These are phyloP conservation scores for Hetaerina titia DNA, from an alignment of 2,888 invertebrate species.

Conservation along the genomic window DNA sequence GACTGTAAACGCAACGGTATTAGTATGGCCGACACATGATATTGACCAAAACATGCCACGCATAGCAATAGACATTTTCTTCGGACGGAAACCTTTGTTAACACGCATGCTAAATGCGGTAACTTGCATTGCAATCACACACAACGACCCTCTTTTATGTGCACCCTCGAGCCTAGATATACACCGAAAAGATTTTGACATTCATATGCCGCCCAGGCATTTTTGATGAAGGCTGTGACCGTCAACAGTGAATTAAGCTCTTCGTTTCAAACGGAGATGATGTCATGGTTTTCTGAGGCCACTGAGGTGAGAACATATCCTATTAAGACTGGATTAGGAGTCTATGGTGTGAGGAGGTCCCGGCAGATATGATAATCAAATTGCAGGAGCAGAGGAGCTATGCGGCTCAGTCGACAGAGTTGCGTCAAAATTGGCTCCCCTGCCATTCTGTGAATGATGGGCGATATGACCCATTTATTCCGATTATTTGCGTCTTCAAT, in stretches of 20 bases:
- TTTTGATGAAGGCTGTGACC: neutral
- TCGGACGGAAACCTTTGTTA: neutral
- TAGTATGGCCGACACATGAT: neutral
- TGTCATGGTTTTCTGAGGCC: neutral
- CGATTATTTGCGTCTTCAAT: too few species aligned
- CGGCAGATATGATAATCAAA: neutral
- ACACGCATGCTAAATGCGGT: neutral
- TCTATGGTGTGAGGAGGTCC: neutral
- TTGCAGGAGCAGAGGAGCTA: neutral
- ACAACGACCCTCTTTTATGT: neutral
- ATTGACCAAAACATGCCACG: neutral
- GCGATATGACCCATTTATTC: too few species aligned
- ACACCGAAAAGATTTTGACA: neutral
- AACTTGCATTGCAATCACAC: constrained; percentile 28
- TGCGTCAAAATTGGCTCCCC: too few species aligned
- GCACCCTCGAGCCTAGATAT: neutral
- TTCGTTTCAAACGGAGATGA: neutral
- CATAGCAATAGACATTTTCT: neutral
- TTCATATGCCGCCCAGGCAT: neutral
- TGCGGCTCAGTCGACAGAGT: too few species aligned
- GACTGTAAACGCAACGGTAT: neutral
- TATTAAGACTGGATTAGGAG: neutral
- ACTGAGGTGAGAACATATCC: neutral
- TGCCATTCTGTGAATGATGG: too few species aligned
- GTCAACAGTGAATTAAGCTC: neutral